phyloP scores from a whole-genome alignment of 2,797 vertebrate genomes.

The Potorous gilbertii region DNA sequence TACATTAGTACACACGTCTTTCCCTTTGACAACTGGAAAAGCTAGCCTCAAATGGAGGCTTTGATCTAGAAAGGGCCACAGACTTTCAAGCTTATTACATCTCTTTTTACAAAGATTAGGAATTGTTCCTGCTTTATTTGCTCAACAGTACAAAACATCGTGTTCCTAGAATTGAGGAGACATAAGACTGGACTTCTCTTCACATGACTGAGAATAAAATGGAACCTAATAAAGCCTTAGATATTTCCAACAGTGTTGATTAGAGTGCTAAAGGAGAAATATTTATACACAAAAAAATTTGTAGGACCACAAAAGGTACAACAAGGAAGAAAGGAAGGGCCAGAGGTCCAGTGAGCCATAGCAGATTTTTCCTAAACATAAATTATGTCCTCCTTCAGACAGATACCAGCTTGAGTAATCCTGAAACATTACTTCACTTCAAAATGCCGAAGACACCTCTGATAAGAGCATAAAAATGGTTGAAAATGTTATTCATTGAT shows the following conservation, averaged over 20 bases:
- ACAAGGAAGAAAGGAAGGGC: neutral
- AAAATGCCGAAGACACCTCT: neutral
- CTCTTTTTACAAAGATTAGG: slow-evolving; percentile 1
- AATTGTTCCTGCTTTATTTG: neutral
- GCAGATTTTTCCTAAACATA: neutral
- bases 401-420: neutral
- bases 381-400: neutral
- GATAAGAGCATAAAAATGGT: neutral
- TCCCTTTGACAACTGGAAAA: slow-evolving; percentile 54
- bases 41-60: slow-evolving; percentile 44
- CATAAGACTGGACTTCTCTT: neutral
- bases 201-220: neutral
- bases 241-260: neutral
- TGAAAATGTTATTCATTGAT: neutral
- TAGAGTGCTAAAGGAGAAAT: neutral
- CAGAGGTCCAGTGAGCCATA: neutral
- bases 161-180: neutral
- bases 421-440: neutral
- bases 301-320: neutral
- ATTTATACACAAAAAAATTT: neutral
- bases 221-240: neutral
- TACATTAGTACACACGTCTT: slow-evolving; percentile 49
- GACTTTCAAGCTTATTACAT: slow-evolving; percentile 1
- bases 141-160: neutral
- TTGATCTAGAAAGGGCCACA: slow-evolving; percentile 40